phyloP scores from a whole-genome alignment of 2,113 vertebrate genomes.

The Mesoclemmys tuberculata region DNA sequence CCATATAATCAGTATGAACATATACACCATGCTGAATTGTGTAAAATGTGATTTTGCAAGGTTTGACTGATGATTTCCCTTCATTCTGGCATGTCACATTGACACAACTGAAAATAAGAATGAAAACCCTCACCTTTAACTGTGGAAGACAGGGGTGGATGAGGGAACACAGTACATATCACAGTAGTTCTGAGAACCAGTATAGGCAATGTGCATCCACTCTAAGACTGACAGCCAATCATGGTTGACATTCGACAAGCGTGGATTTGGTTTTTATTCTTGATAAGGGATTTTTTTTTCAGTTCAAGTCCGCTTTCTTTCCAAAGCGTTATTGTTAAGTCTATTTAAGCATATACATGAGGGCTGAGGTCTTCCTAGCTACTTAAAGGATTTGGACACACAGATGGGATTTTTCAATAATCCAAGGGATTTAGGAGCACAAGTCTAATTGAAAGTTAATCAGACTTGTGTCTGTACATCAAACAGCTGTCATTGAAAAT shows the following conservation, averaged over 20 bases:
- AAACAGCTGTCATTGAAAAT: background rate
- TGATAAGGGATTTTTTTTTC: background rate
- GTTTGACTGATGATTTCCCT: background rate
- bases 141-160: background rate
- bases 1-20: background rate
- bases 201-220: background rate
- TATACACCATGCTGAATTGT: rapidly evolving
- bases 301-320: background rate
- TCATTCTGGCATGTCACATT: background rate
- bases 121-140: background rate
- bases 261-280: background rate
- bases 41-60: background rate
- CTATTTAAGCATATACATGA: background rate
- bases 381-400: background rate
- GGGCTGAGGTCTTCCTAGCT: background rate
- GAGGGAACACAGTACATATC: background rate
- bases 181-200: background rate
- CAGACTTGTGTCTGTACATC: background rate
- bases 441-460: background rate
- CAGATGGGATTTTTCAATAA: background rate
- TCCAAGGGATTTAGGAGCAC: background rate
- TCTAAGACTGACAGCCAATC: background rate
- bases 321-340: background rate
- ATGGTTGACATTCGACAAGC: background rate
- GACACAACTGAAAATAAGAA: background rate